Percentiles rank a stretch among this genome's conserved stretches.
phyloP scores from a whole-genome alignment of 2,888 invertebrate species.

The Ommatoiulus sabulosus region DNA sequence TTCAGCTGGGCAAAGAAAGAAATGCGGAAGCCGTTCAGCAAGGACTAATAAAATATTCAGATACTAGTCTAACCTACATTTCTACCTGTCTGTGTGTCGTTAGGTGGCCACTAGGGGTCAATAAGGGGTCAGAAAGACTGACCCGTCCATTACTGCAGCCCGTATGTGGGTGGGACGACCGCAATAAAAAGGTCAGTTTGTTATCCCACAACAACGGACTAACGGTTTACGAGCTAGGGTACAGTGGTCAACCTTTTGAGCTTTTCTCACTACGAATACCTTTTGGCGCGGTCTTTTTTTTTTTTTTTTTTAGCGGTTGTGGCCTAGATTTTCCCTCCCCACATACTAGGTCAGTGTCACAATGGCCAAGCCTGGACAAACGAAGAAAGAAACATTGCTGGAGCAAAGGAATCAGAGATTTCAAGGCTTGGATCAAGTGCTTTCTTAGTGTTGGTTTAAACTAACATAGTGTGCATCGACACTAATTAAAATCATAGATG shows the following conservation, averaged over 20 bases:
- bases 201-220: background rate
- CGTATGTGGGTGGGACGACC: background rate
- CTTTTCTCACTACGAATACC: constrained; percentile 39
- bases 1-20: background rate
- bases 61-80: background rate
- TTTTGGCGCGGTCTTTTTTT: constrained; percentile 10
- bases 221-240: constrained; percentile 30
- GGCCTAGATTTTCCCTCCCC: constrained; percentile 51
- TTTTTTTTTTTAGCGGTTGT: constrained; percentile 23
- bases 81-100: background rate
- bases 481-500: too few relatives aligned
- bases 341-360: constrained; percentile 53
- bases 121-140: background rate
- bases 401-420: background rate
- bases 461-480: background rate
- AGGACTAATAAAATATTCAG: background rate
- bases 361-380: constrained; percentile 43
- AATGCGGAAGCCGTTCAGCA: background rate
- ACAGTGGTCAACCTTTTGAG: constrained; percentile 49
- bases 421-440: background rate
- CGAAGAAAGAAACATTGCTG: background rate
- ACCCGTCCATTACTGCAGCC: background rate
- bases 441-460: background rate
- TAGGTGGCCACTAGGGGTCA: background rate
- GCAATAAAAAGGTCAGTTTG: background rate